Conservation (phyloP, 2,888 invertebrate species). For the Yponomeuta plumbellus region DNA sequence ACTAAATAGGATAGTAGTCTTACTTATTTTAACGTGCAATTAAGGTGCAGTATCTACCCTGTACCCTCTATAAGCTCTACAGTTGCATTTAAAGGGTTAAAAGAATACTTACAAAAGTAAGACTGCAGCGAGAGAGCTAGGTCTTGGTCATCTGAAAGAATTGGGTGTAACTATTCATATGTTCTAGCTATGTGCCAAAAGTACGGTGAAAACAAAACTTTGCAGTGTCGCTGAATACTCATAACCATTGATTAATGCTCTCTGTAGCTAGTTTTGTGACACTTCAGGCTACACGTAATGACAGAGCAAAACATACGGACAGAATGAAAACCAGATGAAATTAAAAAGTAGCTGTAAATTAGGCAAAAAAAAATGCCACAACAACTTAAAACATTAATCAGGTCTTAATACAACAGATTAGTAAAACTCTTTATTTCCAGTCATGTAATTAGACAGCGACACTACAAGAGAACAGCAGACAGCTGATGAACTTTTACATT, state of each 20-base stretch:
- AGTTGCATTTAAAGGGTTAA: slow-evolving; percentile 20
- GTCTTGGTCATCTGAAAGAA: slow-evolving; percentile 69
- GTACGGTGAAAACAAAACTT: neutral
- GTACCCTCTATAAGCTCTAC: slow-evolving; percentile 1
- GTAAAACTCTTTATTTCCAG: too few relatives aligned
- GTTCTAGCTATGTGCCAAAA: slow-evolving; percentile 9
- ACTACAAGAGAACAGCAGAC: too few relatives aligned
- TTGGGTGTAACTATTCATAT: slow-evolving; percentile 44
- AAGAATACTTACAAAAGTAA: slow-evolving; percentile 56
- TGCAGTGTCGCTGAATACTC: neutral
- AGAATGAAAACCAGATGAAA: too few relatives aligned
- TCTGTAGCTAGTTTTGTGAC: neutral
- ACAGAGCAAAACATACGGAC: too few relatives aligned
- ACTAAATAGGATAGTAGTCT: neutral
- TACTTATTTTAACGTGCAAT: neutral
- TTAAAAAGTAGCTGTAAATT: too few relatives aligned
- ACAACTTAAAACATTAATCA: too few relatives aligned
- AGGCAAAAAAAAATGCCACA: too few relatives aligned
- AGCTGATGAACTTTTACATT: too few relatives aligned
- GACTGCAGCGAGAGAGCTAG: slow-evolving; percentile 55
- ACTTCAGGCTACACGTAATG: too few relatives aligned
- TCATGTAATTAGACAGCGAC: too few relatives aligned
- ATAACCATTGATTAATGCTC: neutral
- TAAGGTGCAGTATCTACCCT: neutral
- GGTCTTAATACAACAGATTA: too few relatives aligned